Base-by-base conservation (phyloP, 2,113 vertebrate species). In the Spizaetus ornatus region DNA sequence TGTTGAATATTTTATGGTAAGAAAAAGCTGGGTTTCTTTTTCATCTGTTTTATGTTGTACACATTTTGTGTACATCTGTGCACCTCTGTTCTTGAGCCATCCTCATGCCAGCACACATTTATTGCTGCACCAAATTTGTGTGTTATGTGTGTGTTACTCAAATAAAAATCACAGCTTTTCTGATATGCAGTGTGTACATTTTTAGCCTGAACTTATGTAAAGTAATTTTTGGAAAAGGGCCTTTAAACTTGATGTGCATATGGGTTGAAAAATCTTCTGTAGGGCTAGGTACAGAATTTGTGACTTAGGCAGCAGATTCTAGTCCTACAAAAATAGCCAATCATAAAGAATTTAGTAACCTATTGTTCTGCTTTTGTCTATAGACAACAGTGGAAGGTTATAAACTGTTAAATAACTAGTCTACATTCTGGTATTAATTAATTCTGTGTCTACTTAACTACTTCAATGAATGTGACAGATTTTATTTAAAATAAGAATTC, bases 251-350 rank as follows among this genome's bases (percentile, higher is more conserved):
- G 9, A 14, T 87, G 67, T 92, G 95, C 78, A 96, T 92, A 93
- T 82, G 94, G 95, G 93, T 98, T 97, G 88, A 96, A 97, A 97
- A 94, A 95, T 97, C 93, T 88, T 72, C 19, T 77, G 0, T 83
- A 79, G 13, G 31, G 7, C 38, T 61, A 61, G 65, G 29, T 47
- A 31, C 2, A 19, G 65, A 65, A 72, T 45, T 74, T 81, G 9
- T 65, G 61, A 14, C 36, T 47, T 86, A 74, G 34, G 27, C 59
- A 80, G 26, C 29, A 95, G 43, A 48, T 86, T 84, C 45, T 82
- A 53, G 15, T 67, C 32, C 50, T 79, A 40, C 53, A 55, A 86
- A 82, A 83, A 55, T 63, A 88, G 0, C 7, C 7, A 4, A 63
- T 47, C 5, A 71, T 38, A 82, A 84, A 47, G 16, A 73, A 52